Percentiles rank a stretch among this genome's conserved stretches.
phyloP scores from a whole-genome alignment of 2,797 vertebrate genomes.

The Eurystomus glaucurus region DNA sequence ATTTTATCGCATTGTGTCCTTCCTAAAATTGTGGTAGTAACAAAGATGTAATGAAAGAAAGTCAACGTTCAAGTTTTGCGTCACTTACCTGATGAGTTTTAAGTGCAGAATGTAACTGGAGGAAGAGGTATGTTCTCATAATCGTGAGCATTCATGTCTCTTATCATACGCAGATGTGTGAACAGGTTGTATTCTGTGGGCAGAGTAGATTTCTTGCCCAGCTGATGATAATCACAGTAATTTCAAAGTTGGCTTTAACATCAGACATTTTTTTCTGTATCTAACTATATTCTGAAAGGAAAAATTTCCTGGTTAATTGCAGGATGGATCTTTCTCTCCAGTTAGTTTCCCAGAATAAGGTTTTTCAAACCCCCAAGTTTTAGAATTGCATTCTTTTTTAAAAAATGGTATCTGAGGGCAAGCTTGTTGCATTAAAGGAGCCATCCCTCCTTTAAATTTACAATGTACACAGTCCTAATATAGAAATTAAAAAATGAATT shows the following conservation, averaged over 20 bases:
- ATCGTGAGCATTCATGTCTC: neutral
- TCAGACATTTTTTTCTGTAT: neutral
- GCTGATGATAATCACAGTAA: neutral
- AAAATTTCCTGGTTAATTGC: neutral
- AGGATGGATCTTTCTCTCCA: neutral
- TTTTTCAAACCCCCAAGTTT: neutral
- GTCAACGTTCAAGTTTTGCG: neutral
- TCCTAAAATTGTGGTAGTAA: neutral
- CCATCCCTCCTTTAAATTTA: neutral
- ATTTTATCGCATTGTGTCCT: neutral
- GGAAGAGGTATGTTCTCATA: neutral
- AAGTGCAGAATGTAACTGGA: neutral
- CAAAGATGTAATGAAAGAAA: neutral
- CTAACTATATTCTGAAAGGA: neutral
- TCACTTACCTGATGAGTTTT: neutral
- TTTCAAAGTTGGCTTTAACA: neutral
- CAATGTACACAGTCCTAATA: neutral
- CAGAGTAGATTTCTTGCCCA: neutral
- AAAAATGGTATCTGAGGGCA: neutral
- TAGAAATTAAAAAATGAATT: neutral
- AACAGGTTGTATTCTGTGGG: neutral
- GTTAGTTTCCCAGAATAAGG: neutral
- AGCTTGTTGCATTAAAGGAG: neutral
- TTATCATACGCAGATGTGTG: accelerated
- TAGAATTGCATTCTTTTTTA: neutral